These are phyloP conservation scores for Chromoteleia sp. DNA, from an alignment of 2,888 invertebrate species.

Conservation along the genomic window DNA sequence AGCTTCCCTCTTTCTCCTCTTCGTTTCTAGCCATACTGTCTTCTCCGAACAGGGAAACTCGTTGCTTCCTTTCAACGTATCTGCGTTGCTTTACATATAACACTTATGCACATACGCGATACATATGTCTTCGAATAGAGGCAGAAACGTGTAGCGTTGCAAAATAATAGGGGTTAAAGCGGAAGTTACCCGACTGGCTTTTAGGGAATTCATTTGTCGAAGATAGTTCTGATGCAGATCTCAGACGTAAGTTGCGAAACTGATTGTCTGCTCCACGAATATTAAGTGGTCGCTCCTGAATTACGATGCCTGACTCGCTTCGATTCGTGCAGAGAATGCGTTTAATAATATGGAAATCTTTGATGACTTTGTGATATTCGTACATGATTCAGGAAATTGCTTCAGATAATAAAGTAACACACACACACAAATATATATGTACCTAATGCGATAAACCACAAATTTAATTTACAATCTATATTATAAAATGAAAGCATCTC, in stretches of 20 bases:
- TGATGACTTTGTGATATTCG: constrained; percentile 57
- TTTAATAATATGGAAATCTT: constrained; percentile 52
- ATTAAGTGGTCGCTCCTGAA: constrained; percentile 56
- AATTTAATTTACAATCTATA: constrained; percentile 13
- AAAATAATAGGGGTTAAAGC: constrained; percentile 57
- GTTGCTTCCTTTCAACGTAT: constrained; percentile 64
- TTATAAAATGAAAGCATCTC: background rate
- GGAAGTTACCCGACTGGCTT: constrained; percentile 54
- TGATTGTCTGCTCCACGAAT: constrained; percentile 63
- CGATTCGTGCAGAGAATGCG: constrained; percentile 62
- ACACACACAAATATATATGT: background rate
- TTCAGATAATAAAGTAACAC: constrained; percentile 26
- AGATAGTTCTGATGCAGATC: constrained; percentile 60
- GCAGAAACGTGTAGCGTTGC: constrained; percentile 39
- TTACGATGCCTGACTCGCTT: constrained; percentile 56
- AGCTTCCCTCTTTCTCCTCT: constrained; percentile 65
- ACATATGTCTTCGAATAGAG: constrained; percentile 46
- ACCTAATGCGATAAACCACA: constrained; percentile 3
- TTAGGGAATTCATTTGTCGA: constrained; percentile 62
- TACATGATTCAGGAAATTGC: constrained; percentile 50
- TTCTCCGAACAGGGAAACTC: constrained; percentile 55
- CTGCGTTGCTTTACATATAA: constrained; percentile 58
- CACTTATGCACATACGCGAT: constrained; percentile 38
- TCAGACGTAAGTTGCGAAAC: constrained; percentile 62
- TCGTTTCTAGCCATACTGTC: constrained; percentile 38